Conservation (phyloP, 2,113 vertebrate genomes). For the Sphaerodactylus townsendi region DNA sequence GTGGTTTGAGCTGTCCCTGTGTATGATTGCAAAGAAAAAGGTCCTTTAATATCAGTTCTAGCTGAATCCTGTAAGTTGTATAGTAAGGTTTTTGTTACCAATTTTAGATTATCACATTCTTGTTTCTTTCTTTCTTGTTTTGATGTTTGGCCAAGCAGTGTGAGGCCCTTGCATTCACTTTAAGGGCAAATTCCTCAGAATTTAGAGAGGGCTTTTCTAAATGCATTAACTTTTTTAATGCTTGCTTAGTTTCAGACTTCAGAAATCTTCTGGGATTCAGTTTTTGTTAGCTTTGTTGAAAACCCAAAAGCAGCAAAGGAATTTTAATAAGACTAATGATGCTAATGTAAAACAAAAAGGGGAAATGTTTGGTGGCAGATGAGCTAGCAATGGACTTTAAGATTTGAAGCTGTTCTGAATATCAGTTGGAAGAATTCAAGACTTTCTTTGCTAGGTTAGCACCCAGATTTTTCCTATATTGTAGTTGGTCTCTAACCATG, state of each 20-base stretch:
- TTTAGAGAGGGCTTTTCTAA: not conserved
- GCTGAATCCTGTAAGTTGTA: not conserved
- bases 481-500: not conserved
- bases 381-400: too few relatives aligned
- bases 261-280: not conserved
- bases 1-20: not conserved
- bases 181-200: not conserved
- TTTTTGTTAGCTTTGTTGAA: not conserved
- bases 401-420: not conserved
- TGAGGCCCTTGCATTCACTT: not conserved
- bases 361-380: not conserved
- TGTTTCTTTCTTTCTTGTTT: not conserved
- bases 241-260: not conserved
- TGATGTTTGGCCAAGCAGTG: slow-evolving; percentile 17
- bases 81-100: not conserved
- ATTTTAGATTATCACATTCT: slow-evolving; percentile 3
- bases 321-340: too few relatives aligned
- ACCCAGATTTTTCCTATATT: not conserved
- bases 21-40: not conserved
- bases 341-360: not conserved
- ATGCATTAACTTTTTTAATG: not conserved
- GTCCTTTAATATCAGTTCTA: not conserved
- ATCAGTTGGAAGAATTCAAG: not conserved
- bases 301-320: not conserved
- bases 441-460: not conserved